Evolutionary conservation across 2,888 invertebrate species (phyloP).

Genomic region (Ceriagrion tenellum): DNA sequence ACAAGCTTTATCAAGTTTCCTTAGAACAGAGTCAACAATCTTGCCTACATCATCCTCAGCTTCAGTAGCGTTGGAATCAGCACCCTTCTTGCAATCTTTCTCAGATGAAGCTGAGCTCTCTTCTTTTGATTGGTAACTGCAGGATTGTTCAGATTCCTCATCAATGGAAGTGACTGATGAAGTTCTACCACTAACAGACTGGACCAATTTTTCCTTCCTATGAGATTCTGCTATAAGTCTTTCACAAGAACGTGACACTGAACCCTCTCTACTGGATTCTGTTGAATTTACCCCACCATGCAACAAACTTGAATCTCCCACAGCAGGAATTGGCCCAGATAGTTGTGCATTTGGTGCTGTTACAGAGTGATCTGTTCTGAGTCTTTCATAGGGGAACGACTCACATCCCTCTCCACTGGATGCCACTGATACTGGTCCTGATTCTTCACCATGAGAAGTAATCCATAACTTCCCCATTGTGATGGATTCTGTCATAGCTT

Average conservation of each 20-base stretch:
- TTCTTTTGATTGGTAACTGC: neutral
- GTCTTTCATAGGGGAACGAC: neutral
- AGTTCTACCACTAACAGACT: neutral
- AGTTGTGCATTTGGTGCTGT: neutral
- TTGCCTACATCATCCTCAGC: neutral
- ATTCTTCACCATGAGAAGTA: neutral
- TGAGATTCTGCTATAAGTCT: neutral
- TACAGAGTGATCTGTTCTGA: neutral
- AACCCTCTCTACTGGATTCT: neutral
- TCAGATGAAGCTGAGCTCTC: neutral
- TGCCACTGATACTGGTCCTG: neutral
- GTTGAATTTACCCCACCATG: neutral
- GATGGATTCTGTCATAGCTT: neutral
- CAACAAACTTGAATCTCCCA: neutral
- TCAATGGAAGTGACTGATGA: neutral
- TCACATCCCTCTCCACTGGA: neutral
- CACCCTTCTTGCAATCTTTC: neutral
- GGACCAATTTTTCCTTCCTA: neutral
- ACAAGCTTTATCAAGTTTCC: constrained; percentile 1
- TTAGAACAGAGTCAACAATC: neutral
- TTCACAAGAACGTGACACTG: neutral
- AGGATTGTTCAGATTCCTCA: neutral
- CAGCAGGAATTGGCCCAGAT: neutral
- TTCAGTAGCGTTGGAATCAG: neutral
- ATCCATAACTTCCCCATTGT: neutral